These are phyloP conservation scores for Rhinoraja longicauda DNA, from an alignment of 2,797 vertebrate species.

Conservation along the genomic window DNA sequence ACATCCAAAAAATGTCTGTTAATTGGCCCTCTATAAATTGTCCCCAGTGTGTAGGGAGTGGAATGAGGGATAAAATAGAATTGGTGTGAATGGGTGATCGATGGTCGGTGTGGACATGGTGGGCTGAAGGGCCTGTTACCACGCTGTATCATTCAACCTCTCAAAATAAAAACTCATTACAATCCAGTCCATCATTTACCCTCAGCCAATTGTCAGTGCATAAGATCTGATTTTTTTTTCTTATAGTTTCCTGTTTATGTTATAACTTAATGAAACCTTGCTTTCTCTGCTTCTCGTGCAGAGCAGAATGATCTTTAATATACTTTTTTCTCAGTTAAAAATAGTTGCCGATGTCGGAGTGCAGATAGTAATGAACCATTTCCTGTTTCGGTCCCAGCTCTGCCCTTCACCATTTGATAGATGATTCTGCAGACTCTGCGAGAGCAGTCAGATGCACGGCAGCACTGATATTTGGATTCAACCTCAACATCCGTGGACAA, in stretches of 20 bases:
- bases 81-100: too few species aligned
- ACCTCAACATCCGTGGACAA: not conserved
- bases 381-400: not conserved
- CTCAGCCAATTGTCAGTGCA: not conserved
- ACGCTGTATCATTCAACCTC: too few species aligned
- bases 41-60: too few species aligned
- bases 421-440: not conserved
- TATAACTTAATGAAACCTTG: not conserved
- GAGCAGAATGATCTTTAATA: not conserved
- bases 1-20: too few species aligned
- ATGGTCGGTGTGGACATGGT: too few species aligned
- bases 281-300: slow-evolving; percentile 32
- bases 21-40: too few species aligned
- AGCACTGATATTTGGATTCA: not conserved
- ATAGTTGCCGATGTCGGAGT: slow-evolving; percentile 14
- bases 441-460: not conserved
- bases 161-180: not conserved
- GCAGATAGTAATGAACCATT: not conserved
- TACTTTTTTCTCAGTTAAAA: not conserved
- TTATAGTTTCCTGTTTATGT: slow-evolving; percentile 5
- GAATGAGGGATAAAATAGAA: too few species aligned
- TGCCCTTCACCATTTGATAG: not conserved
- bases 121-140: too few species aligned
- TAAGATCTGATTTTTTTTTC: not conserved
- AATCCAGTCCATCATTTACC: not conserved